Base-by-base conservation (phyloP, 2,888 invertebrate species). In the Drosophila borealis region DNA sequence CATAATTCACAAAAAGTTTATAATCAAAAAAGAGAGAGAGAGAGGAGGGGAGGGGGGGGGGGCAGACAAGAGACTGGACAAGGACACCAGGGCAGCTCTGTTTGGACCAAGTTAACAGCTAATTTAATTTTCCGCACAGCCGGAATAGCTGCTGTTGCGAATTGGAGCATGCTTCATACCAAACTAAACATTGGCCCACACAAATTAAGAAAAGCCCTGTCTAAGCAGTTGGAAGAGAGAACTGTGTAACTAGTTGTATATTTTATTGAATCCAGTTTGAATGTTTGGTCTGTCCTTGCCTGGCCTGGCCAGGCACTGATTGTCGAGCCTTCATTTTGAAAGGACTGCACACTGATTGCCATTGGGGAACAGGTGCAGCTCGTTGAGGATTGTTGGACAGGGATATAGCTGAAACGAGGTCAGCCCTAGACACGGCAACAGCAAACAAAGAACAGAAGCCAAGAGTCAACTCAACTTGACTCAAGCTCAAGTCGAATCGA, bases 1-100 rank as follows among this genome's bases (percentile, higher is more conserved):
- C 78, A 76, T 85, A 80, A 82, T 76, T 85, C 67, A 80, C 33
- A 72, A 74, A 69, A 69, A 59, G 76, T 78, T 81, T 73, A 59
- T 64, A 78, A 81, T 78, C 74, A 74, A 72, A 60, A 64, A 37
- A 21, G 21, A 46, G 0, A 45, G n/a, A n/a, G 11, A 19, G 25
- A 10, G 36, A 9, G n/a, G 44, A 19, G 6, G 17, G 5, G 13
- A 10, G 36, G 14, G 6, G 39, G 19, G 8, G 0, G n/a, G 1
- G 5, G 8, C 1, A 0, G 17, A 1, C 11, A 37, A 36, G 45
- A 36, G 17, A 41, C 17, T n/a, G 10, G n/a, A 37, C 41, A 53
- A 29, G 29, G 29, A 29, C 29, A 29, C 8, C 29, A 59, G 45
- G 14, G 19, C 46, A 37, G 11, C 41, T 49, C 9, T 49, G 60